These are phyloP conservation scores for Molorchus minor DNA, from an alignment of 2,888 invertebrate genomes.

Conservation along the genomic window DNA sequence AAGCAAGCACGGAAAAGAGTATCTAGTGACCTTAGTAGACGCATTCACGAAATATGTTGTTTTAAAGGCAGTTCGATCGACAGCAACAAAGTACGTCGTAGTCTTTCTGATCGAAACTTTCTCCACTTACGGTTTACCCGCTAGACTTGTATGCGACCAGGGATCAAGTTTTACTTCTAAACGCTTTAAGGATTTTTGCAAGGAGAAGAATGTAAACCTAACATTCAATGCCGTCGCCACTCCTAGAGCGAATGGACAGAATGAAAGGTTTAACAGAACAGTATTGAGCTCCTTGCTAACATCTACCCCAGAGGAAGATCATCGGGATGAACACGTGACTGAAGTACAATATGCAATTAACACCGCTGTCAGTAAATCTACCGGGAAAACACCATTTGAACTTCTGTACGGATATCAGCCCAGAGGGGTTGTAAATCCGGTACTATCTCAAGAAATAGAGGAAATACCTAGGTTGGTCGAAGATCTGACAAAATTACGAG, in stretches of 20 bases:
- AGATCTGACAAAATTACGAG: background rate
- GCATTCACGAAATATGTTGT: constrained; percentile 2
- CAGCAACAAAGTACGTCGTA: background rate
- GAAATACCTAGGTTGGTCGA: too few relatives aligned
- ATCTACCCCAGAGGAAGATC: constrained; percentile 42
- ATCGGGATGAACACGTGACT: constrained; percentile 53
- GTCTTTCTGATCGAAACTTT: constrained; percentile 1
- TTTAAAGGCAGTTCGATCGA: constrained; percentile 1
- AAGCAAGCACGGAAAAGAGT: constrained; percentile 35
- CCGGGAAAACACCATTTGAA: background rate
- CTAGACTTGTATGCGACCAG: background rate
- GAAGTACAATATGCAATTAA: constrained; percentile 49
- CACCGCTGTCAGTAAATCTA: constrained; percentile 33
- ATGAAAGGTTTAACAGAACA: constrained; percentile 49
- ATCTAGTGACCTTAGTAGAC: constrained; percentile 10
- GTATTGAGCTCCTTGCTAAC: constrained; percentile 44
- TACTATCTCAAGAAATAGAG: too few relatives aligned
- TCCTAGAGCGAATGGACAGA: constrained; percentile 53
- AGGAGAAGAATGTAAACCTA: constrained; percentile 47
- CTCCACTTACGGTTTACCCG: background rate
- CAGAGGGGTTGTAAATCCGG: background rate
- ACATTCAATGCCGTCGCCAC: constrained; percentile 42
- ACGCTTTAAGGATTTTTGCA: constrained; percentile 45
- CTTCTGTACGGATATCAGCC: background rate
- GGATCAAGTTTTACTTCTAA: constrained; percentile 7